Conservation (phyloP, 1,140 invertebrate species). For the Scaptomyza graminum region DNA sequence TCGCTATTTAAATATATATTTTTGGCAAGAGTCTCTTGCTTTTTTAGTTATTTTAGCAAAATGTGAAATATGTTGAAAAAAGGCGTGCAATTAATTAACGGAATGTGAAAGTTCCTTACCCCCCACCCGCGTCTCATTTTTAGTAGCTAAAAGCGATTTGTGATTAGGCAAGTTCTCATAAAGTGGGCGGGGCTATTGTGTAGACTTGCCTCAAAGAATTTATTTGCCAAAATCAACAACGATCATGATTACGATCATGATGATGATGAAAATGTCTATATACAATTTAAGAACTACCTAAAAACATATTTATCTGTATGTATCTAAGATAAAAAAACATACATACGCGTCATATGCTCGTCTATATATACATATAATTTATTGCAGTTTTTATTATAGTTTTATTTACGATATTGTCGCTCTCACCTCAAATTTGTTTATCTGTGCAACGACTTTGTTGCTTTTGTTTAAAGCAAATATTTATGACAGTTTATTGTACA, state of each 20-base stretch:
- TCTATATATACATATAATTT: slow-evolving; percentile 51
- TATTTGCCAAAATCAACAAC: background rate
- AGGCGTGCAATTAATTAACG: background rate
- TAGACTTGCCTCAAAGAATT: slow-evolving; percentile 13
- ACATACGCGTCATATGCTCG: slow-evolving; percentile 16
- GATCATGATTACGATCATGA: too few species aligned
- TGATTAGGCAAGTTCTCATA: slow-evolving; percentile 37
- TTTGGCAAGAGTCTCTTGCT: too few species aligned
- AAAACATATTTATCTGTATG: background rate
- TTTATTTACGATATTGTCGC: slow-evolving; percentile 71
- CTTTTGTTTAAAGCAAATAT: slow-evolving; percentile 49
- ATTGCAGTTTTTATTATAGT: slow-evolving; percentile 75
- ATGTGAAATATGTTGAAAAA: background rate
- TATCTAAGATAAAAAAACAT: too few species aligned
- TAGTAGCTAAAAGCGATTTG: slow-evolving; percentile 44
- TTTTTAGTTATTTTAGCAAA: background rate
- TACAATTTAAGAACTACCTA: slow-evolving; percentile 4
- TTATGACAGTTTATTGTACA: slow-evolving; percentile 49
- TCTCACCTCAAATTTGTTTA: slow-evolving; percentile 63
- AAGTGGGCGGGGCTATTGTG: slow-evolving; percentile 1
- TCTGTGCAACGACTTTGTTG: slow-evolving; percentile 30
- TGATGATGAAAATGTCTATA: background rate
- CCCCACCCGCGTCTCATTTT: background rate
- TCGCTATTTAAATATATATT: too few species aligned
- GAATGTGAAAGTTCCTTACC: background rate